Conservation (phyloP, 2,888 invertebrate species). For the Brenthis hecate region DNA sequence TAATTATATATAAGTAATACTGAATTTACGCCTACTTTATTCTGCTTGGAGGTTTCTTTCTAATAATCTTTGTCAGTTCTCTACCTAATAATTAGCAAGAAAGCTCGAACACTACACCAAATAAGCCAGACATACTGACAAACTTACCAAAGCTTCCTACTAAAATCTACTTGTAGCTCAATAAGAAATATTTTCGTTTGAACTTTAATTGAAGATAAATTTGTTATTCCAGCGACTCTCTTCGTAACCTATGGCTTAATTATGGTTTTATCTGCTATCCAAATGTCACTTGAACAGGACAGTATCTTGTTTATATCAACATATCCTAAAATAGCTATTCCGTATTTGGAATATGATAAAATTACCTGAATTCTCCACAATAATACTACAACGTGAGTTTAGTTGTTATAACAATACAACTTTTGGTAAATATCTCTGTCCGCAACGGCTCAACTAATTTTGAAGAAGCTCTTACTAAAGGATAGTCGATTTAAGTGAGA, state of each 20-base stretch:
- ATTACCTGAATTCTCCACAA: background rate
- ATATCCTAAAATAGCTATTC: constrained; percentile 2
- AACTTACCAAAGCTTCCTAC: constrained; percentile 37
- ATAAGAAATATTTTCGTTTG: constrained; percentile 39
- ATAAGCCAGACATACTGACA: constrained; percentile 54
- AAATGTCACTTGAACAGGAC: constrained; percentile 15
- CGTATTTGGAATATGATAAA: background rate
- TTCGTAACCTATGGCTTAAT: constrained; percentile 33
- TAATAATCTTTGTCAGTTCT: constrained; percentile 37
- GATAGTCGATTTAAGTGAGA: no score
- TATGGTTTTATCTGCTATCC: constrained; percentile 20
- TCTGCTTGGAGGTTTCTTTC: background rate
- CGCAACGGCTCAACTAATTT: no score
- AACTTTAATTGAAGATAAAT: background rate
- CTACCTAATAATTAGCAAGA: constrained; percentile 62
- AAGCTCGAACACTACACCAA: constrained; percentile 55
- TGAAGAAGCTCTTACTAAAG: no score
- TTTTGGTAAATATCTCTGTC: no score
- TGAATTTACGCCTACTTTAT: background rate
- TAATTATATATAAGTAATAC: background rate
- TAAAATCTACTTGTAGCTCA: constrained; percentile 34
- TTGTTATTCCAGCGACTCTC: background rate
- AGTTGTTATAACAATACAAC: no score
- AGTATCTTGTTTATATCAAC: constrained; percentile 7
- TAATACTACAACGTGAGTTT: no score